Evolutionary conservation across 1,140 invertebrate genomes (phyloP).

Genomic region (Ephestia elutella): DNA sequence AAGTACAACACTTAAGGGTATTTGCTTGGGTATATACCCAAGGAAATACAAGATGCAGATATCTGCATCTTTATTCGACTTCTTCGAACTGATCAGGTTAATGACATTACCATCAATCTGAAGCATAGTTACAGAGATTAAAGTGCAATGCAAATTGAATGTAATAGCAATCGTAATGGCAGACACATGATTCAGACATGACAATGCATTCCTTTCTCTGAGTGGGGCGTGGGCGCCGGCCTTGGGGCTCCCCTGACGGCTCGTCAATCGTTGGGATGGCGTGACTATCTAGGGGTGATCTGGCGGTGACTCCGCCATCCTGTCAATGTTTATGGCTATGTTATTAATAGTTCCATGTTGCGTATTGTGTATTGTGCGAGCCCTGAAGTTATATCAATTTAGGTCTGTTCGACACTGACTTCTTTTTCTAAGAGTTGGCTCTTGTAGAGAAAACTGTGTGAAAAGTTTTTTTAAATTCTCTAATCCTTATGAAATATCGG

Average conservation of each 20-base stretch:
- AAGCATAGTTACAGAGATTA: background rate
- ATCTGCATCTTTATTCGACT: background rate
- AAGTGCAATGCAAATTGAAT: constrained; percentile 25
- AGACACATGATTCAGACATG: constrained; percentile 27
- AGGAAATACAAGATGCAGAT: too few species aligned
- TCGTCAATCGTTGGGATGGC: background rate
- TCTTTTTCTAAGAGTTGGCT: too few species aligned
- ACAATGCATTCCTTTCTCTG: constrained; percentile 5
- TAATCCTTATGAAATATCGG: too few species aligned
- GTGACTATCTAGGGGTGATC: constrained; percentile 3
- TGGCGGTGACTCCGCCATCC: background rate
- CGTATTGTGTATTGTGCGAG: too few species aligned
- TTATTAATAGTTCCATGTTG: too few species aligned
- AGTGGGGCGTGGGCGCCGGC: constrained; percentile 2
- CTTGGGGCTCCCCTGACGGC: background rate
- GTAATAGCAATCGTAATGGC: constrained; percentile 22
- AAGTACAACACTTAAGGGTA: too few species aligned
- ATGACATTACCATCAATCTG: constrained; percentile 7
- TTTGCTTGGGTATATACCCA: too few species aligned
- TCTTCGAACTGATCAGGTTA: constrained; percentile 6
- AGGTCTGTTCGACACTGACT: too few species aligned
- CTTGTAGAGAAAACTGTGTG: too few species aligned
- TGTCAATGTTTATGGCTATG: background rate
- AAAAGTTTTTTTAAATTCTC: too few species aligned
- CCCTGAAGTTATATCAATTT: too few species aligned